Conservation (phyloP, 2,888 invertebrate species). For the Smittia aterrima region DNA sequence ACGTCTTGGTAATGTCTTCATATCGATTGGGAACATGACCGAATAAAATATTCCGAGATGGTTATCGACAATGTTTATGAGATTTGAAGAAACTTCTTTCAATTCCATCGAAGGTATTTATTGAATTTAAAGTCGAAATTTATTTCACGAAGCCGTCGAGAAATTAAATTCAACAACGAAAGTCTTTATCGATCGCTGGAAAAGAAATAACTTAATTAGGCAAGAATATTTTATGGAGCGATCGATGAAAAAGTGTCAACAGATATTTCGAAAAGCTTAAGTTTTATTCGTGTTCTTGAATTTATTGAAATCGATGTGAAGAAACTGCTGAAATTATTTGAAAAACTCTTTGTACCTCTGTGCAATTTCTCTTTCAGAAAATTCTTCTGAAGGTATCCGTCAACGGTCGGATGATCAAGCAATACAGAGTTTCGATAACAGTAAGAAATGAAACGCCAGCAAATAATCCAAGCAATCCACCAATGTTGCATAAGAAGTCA, state of each 20-base stretch:
- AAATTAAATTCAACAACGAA: constrained; percentile 4
- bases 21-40: constrained; percentile 17
- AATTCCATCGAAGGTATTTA: constrained; percentile 27
- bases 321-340: neutral
- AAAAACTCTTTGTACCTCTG: neutral
- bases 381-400: too few relatives aligned
- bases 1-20: constrained; percentile 6
- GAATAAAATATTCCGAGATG: neutral
- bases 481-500: too few relatives aligned
- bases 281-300: too few relatives aligned
- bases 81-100: constrained; percentile 15
- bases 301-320: too few relatives aligned
- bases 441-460: too few relatives aligned
- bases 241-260: too few relatives aligned
- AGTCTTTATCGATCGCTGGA: constrained; percentile 18
- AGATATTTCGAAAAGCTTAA: too few relatives aligned
- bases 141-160: neutral
- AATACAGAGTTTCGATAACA: too few relatives aligned
- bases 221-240: neutral
- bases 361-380: too few relatives aligned
- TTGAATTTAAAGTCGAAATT: constrained; percentile 25
- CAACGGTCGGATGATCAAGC: too few relatives aligned
- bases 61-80: constrained; percentile 35
- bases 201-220: constrained; percentile 23
- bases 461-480: too few relatives aligned